Evolutionary conservation across 37 sponge, comb jelly and placozoan genomes (phyloP), one percentile per base, ranked within the genome.

Genomic region (Axinella damicornis): DNA sequence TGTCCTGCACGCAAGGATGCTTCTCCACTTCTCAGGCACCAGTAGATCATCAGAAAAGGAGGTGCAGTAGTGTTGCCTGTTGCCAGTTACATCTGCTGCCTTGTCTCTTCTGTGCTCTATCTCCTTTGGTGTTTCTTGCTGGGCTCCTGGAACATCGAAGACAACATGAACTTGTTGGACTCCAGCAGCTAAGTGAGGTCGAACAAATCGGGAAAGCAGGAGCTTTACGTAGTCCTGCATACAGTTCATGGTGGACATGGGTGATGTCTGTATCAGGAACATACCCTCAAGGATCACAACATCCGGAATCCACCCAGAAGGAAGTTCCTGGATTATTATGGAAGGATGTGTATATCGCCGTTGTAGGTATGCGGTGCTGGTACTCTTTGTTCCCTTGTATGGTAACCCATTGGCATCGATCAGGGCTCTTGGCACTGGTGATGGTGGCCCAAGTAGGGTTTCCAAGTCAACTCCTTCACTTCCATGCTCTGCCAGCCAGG

Each of bases 241-340:
- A 37, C 41, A 25, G 5, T 5, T 46, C 46, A 46, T 46, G 4
- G 46, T 46, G 9, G 46, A 9, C 9, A 46, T 46, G 9, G 46
- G 46, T 5, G 81, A 2, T 2, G 81, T 81, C 38, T 81, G 69
- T 54, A 81, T 68, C 57, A 81, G 38, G 24, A 81, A 81, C 81
- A 81, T 81, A 0, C 70, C 81, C 25, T 81, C 71, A 4, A 81
- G 21, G 5, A 81, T 81, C 1, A 53, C 81, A 32, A 57, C 22
- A 24, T 78, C 46, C 14, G 79, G 46, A 62, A 30, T 38, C 79
- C 79, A 78, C n/a, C 12, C 4, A 33, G 57, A 33, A 4, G 81
- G 57, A 17, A 34, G 4, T 2, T 25, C 4, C 20, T 55, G 11
- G 1, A 75, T n/a, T 0, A 75, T 11, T 55, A 57, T 20, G 1